phyloP scores from a whole-genome alignment of 2,888 invertebrate species.

The Drosophila austrosaltans region DNA sequence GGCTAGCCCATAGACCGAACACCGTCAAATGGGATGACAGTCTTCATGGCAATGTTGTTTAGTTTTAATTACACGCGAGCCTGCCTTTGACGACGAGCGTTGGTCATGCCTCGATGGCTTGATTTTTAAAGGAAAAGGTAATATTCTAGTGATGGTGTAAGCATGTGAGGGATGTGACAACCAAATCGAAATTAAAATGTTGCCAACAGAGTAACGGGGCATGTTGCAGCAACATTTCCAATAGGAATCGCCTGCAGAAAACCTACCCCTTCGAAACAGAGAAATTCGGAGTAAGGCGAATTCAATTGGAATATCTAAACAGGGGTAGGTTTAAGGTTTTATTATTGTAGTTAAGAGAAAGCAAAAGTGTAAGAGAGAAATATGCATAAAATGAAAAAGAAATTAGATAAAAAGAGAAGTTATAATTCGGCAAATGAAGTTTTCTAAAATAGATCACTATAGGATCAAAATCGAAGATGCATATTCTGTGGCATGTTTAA shows the following conservation, averaged over 20 bases:
- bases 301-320: not conserved
- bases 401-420: not conserved
- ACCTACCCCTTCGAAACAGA: slow-evolving; percentile 34
- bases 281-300: slow-evolving; percentile 46
- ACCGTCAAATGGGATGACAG: slow-evolving; percentile 11
- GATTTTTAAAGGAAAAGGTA: slow-evolving; percentile 31
- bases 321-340: slow-evolving; percentile 10
- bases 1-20: slow-evolving; percentile 16
- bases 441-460: not conserved
- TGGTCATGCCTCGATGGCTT: slow-evolving; percentile 56
- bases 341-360: not conserved
- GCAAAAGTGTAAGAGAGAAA: not conserved
- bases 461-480: not conserved
- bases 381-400: slow-evolving; percentile 3
- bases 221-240: slow-evolving; percentile 40
- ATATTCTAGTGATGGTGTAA: slow-evolving; percentile 3
- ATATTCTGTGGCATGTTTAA: too few relatives aligned
- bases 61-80: slow-evolving; percentile 76
- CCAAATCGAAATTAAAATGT: slow-evolving; percentile 42
- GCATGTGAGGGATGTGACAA: slow-evolving; percentile 27
- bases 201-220: slow-evolving; percentile 18
- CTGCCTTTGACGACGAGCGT: slow-evolving; percentile 41
- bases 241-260: not conserved
- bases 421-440: not conserved
- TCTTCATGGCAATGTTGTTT: slow-evolving; percentile 55